phyloP scores from a whole-genome alignment of 2,888 invertebrate species.

The Crossocerus cetratus region DNA sequence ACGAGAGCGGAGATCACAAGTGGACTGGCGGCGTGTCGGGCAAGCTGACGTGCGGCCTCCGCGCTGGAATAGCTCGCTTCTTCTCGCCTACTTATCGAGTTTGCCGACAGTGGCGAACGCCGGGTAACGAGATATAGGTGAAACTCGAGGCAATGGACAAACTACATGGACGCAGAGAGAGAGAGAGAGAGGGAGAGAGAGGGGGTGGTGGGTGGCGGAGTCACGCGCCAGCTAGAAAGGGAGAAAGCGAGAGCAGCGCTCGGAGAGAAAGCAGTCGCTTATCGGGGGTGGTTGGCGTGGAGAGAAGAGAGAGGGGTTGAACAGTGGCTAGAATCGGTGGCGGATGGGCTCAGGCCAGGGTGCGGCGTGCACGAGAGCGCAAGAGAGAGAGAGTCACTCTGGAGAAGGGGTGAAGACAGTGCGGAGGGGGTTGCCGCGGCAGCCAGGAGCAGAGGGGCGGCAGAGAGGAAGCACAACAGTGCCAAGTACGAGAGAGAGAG shows the following conservation, averaged over 20 bases:
- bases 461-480: background rate
- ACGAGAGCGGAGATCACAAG: background rate
- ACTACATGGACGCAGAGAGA: background rate
- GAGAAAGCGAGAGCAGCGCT: background rate
- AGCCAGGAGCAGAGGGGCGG: constrained; percentile 1
- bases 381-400: background rate
- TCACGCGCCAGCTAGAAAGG: background rate
- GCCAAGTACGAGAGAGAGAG: background rate
- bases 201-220: background rate
- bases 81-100: constrained; percentile 40
- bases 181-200: background rate
- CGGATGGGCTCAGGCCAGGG: constrained; percentile 38
- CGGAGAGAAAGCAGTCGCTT: background rate
- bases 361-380: constrained; percentile 24
- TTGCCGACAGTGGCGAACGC: constrained; percentile 58
- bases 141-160: constrained; percentile 52
- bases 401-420: constrained; percentile 5
- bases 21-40: too few relatives aligned
- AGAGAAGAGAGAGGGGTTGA: constrained; percentile 35
- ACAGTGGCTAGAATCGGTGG: constrained; percentile 37
- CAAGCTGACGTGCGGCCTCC: background rate
- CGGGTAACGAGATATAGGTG: constrained; percentile 67
- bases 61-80: background rate
- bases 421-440: background rate
- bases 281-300: constrained; percentile 29